Base-by-base conservation (phyloP, 2,113 vertebrate species). In the Cnemophilus loriae region DNA sequence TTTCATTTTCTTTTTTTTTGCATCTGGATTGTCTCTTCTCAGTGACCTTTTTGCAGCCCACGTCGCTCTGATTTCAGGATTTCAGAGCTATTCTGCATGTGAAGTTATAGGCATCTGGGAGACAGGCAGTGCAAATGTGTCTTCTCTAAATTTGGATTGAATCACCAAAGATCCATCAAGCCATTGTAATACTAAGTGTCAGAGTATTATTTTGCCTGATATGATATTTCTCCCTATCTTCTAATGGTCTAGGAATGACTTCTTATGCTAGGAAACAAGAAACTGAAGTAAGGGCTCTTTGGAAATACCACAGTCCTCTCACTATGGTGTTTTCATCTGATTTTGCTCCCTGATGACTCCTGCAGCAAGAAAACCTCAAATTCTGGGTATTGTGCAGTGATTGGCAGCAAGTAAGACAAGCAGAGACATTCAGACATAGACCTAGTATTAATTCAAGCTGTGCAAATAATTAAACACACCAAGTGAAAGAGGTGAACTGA, bases 401-500 rank as follows among this genome's bases (percentile, higher is more conserved):
- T 30, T 94, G 85, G 50, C 88, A 84, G 79, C 64, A 88, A 78
- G 53, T 46, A 76, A 68, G 82, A 89, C 65, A 86, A 88, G 63
- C 33, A 78, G 81, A 86, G 92, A 56, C 75, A 59, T 86, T 87
- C 75, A 78, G 69, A 19, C 47, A 41, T 27, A 70, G 42, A 49
- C 42, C 75, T 67, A 35, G 76, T 39, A 77, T 82, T 92, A 89
- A 95, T 73, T 96, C 88, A 93, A 96, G 73, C 93, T 94, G 85
- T 96, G 95, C 42, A 87, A 95, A 81, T 95, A 94, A 90, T 96
- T 94, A 93, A 91, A 94, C 82, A 90, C 60, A 71, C 76, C 71
- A 46, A 92, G 73, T 77, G 76, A 65, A 89, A 79, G 85, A 83
- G 37, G 59, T 63, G 89, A 87, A 70, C 55, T 63, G 93, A 89